These are phyloP conservation scores for Natator depressus DNA, from an alignment of 2,113 vertebrate genomes.

Conservation along the genomic window DNA sequence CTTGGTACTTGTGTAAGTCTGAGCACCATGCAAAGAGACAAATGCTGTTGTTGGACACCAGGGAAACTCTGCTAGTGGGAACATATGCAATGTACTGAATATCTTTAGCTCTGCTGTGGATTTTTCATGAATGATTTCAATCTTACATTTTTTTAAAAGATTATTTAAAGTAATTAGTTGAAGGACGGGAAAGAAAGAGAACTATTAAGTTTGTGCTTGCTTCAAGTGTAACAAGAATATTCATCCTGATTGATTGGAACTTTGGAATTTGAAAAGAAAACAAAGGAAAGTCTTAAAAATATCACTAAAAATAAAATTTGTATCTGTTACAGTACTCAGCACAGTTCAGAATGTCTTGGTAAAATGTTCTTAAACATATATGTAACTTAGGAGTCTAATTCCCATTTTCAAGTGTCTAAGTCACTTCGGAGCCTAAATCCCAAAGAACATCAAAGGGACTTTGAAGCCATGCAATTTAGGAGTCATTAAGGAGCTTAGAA, in stretches of 20 bases:
- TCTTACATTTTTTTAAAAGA: neutral
- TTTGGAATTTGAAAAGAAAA: neutral
- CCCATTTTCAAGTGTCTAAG: neutral
- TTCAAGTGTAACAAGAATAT: neutral
- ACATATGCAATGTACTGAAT: neutral
- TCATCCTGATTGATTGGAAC: neutral
- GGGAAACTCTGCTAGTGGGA: neutral
- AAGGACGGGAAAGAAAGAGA: neutral
- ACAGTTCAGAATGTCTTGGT: neutral
- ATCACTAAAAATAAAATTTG: neutral
- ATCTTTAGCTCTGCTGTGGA: neutral
- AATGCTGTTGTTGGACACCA: neutral
- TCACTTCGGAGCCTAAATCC: neutral
- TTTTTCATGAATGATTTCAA: neutral
- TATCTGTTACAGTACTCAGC: neutral
- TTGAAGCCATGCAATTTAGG: neutral
- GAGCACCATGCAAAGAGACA: neutral
- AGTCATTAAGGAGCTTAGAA: neutral
- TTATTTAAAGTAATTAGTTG: neutral
- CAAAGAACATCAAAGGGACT: neutral
- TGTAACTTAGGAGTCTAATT: neutral
- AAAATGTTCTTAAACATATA: neutral
- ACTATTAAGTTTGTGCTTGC: neutral
- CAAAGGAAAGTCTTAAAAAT: neutral
- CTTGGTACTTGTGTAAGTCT: neutral